Evolutionary conservation across 1,140 invertebrate species (phyloP).

Genomic region (Micrasema minimum): DNA sequence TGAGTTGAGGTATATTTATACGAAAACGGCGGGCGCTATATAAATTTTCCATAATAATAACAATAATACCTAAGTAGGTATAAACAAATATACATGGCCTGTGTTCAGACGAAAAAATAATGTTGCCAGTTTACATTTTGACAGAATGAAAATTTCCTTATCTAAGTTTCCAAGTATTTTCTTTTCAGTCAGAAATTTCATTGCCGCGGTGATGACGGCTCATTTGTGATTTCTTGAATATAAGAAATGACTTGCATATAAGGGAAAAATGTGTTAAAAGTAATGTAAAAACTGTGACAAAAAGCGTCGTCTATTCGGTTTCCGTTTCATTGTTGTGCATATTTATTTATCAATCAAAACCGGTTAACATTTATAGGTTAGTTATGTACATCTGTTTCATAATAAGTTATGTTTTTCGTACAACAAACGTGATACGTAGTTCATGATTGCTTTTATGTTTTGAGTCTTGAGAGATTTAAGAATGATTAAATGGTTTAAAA

Average conservation of each 20-base stretch:
- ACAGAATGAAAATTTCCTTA: neutral
- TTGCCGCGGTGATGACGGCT: neutral
- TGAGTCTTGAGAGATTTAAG: too few relatives aligned
- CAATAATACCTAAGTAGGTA: too few relatives aligned
- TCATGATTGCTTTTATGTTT: neutral
- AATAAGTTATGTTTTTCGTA: constrained; percentile 3
- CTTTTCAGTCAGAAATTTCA: neutral
- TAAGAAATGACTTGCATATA: constrained; percentile 16
- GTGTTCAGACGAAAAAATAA: too few relatives aligned
- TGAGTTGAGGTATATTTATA: too few relatives aligned
- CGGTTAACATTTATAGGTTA: constrained; percentile 23
- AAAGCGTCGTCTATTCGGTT: neutral
- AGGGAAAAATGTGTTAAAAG: constrained; percentile 4
- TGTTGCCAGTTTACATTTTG: neutral
- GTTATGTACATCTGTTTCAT: constrained; percentile 12
- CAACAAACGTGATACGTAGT: constrained; percentile 1
- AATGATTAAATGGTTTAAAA: too few relatives aligned
- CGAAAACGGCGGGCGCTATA: too few relatives aligned
- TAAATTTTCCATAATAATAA: too few relatives aligned
- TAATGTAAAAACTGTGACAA: neutral
- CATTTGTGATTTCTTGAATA: neutral
- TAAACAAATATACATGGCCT: too few relatives aligned
- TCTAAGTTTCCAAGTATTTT: neutral
- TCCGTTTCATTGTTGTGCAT: neutral
- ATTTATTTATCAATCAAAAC: neutral